phyloP scores from a whole-genome alignment of 2,888 invertebrate genomes.

The Octonoba sinensis region DNA sequence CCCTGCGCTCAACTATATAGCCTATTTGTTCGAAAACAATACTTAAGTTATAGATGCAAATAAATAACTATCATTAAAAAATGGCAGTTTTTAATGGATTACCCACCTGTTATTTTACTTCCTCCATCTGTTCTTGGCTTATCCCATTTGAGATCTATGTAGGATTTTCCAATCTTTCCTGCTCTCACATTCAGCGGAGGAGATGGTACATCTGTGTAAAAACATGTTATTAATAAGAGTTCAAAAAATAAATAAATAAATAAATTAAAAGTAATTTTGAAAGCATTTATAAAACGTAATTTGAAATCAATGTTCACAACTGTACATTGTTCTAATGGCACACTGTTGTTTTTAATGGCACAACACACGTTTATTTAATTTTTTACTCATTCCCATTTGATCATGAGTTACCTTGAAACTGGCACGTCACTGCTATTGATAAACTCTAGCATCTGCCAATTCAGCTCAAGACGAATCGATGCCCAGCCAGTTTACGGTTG shows the following conservation, averaged over 20 bases:
- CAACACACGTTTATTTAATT: no score
- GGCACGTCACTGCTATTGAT: no score
- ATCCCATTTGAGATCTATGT: constrained; percentile 94
- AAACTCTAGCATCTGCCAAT: no score
- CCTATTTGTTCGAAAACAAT: constrained; percentile 71
- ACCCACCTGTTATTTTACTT: constrained; percentile 82
- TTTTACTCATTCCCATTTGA: no score
- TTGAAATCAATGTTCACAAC: background rate
- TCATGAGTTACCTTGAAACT: no score
- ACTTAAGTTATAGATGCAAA: background rate
- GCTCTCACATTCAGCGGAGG: constrained; percentile 90
- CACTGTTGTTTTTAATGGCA: no score
- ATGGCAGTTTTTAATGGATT: background rate
- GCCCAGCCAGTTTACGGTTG: no score
- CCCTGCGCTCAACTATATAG: constrained; percentile 92
- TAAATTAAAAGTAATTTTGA: no score
- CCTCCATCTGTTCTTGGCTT: constrained; percentile 91
- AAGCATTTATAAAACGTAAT: background rate
- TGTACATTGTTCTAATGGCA: background rate
- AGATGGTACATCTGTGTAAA: constrained; percentile 83
- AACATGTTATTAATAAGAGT: constrained; percentile 70
- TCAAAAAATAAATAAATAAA: background rate
- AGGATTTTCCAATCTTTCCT: constrained; percentile 87
- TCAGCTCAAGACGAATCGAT: no score
- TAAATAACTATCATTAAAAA: background rate